Base-by-base conservation (phyloP, 2,797 vertebrate genomes). In the Pipistrellus pygmaeus region DNA sequence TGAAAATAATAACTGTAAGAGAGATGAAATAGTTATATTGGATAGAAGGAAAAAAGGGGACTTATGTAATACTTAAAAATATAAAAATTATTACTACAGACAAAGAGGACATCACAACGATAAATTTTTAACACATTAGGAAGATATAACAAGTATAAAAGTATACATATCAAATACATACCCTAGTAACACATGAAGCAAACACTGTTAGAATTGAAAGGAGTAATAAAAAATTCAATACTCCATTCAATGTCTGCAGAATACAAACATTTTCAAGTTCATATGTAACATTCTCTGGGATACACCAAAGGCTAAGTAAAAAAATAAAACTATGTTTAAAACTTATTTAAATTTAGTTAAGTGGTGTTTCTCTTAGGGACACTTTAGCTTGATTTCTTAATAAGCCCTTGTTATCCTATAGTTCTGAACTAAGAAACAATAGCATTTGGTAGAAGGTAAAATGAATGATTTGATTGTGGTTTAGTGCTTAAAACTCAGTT, bases 61-160 rank as follows among this genome's bases (percentile, higher is more conserved):
- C 57, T 27, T 60, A 60, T 60, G 5, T 60, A 60, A 60, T 60
- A 11, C 25, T 60, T 51, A 82, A 32, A 73, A 41, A 30, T 64
- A 83, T 12, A 60, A 64, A 90, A 90, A 51, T 32, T 62, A 72
- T 69, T 78, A 88, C 41, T 89, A 68, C 32, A 82, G 12, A 84
- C 9, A 71, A 71, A 60, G 12, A 81, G 2, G 44, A 72, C 51
- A 82, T 64, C 44, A 51, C 32, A 73, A 41, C 17, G 14, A 83
- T 53, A 73, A 11, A 83, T 64, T 30, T 51, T 73, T 17, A 83
- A 66, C 46, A 66, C 25, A 41, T 17, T 20, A 83, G 25, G 68
- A 90, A 73, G 35, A 75, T 18, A 32, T n/a, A 86, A 69, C 21
- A 53, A 53, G 41, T 53, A 64, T 64, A 91, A 83, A 53, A 13